Evolutionary conservation across 2,797 vertebrate species (phyloP).

Genomic region (Protonibea diacanthus): DNA sequence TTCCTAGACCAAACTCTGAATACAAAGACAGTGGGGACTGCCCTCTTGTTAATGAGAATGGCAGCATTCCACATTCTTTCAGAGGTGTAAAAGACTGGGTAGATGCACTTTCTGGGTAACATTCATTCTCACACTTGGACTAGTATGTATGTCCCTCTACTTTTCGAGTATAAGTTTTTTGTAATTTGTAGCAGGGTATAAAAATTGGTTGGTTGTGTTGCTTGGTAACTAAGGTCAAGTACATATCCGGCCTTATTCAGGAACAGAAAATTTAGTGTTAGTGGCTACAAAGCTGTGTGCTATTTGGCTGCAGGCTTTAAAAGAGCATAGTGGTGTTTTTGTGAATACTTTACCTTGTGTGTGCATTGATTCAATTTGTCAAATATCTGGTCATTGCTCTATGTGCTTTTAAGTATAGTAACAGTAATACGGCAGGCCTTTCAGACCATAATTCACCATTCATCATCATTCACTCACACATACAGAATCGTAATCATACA

Average conservation of each 20-base stretch:
- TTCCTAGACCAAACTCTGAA: slow-evolving; percentile 65
- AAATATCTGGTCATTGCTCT: not conserved
- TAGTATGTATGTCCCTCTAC: slow-evolving; percentile 9
- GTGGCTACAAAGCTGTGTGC: slow-evolving; percentile 27
- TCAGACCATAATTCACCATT: not conserved
- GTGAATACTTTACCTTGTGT: slow-evolving; percentile 15
- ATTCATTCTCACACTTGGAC: slow-evolving; percentile 22
- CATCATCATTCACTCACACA: not conserved
- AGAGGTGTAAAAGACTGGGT: slow-evolving; percentile 36
- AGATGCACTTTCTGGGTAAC: slow-evolving; percentile 16
- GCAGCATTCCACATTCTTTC: slow-evolving; percentile 61
- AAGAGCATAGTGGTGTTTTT: slow-evolving; percentile 17
- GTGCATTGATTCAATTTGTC: not conserved
- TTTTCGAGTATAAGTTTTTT: slow-evolving; percentile 12
- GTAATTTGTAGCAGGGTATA: slow-evolving; percentile 44
- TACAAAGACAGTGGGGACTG: slow-evolving; percentile 49
- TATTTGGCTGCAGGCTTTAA: slow-evolving; percentile 38
- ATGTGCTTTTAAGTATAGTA: not conserved
- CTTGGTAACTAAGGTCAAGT: slow-evolving; percentile 66
- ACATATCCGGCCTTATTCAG: slow-evolving; percentile 52
- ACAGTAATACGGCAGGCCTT: not conserved
- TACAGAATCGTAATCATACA: not conserved
- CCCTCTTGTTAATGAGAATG: slow-evolving; percentile 65
- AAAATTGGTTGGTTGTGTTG: slow-evolving; percentile 52
- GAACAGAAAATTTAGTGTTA: slow-evolving; percentile 45